Conservation (phyloP, 2,888 invertebrate species). For the Himalopsyche tibetana region DNA sequence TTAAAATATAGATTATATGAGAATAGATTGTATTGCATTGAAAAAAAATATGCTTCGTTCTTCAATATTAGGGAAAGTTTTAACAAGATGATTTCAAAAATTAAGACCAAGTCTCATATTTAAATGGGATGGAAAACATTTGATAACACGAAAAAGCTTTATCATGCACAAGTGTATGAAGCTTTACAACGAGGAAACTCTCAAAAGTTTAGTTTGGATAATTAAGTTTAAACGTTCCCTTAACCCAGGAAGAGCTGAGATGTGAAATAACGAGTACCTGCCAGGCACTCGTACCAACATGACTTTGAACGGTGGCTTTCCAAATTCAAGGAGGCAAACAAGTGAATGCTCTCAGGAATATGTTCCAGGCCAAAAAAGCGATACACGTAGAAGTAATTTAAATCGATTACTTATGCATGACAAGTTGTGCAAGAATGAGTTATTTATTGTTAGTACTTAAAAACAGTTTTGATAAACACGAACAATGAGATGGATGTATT, state of each 20-base stretch:
- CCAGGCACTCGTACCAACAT: neutral
- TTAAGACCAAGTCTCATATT: neutral
- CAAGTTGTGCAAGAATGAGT: neutral
- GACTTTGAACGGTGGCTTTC: conserved; percentile 24
- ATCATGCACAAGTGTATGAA: conserved; percentile 31
- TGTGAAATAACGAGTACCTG: conserved; percentile 17
- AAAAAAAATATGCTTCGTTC: too few species aligned
- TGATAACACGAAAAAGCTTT: conserved; percentile 5
- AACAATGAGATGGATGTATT: too few species aligned
- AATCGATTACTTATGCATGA: conserved; percentile 5
- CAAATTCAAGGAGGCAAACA: conserved; percentile 1
- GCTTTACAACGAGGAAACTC: conserved; percentile 48
- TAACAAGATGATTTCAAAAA: too few species aligned
- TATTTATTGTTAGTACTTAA: neutral
- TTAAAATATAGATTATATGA: too few species aligned
- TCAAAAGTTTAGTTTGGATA: conserved; percentile 58
- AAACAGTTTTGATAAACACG: too few species aligned
- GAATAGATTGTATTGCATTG: too few species aligned
- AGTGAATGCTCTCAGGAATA: conserved; percentile 26
- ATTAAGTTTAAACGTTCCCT: conserved; percentile 58
- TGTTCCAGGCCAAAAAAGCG: neutral
- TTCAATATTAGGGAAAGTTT: too few species aligned
- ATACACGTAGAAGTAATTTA: neutral
- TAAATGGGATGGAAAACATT: conserved; percentile 16
- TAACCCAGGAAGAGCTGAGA: conserved; percentile 41